phyloP scores from a whole-genome alignment of 2,797 vertebrate species.

The Jordanella pulchra region DNA sequence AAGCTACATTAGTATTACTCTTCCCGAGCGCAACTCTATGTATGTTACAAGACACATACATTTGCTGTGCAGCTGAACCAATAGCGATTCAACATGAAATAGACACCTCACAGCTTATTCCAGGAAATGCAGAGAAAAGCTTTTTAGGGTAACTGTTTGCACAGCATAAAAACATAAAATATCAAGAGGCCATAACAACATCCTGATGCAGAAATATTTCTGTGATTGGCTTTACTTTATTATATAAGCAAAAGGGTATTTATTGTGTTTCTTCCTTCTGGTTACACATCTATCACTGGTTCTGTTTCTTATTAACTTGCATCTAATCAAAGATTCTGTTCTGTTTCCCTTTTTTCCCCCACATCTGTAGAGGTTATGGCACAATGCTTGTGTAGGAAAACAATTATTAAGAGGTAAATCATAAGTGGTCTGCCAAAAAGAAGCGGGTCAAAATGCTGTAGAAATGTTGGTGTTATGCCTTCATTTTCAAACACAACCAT shows the following conservation, averaged over 20 bases:
- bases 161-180: constrained; percentile 1
- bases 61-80: constrained; percentile 5
- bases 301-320: constrained; percentile 13
- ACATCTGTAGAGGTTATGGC: not conserved
- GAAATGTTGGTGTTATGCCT: not conserved
- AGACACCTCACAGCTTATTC: not conserved
- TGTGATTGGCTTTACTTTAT: not conserved
- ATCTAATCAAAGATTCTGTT: constrained; percentile 6
- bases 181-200: not conserved
- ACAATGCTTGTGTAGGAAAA: constrained; percentile 1
- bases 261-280: constrained; percentile 6
- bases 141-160: not conserved
- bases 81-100: not conserved
- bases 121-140: not conserved
- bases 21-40: constrained; percentile 13
- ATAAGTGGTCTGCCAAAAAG: constrained; percentile 3
- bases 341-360: constrained; percentile 2
- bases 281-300: constrained; percentile 6
- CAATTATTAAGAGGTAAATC: constrained; percentile 1
- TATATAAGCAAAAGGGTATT: not conserved
- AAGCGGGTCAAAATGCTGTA: constrained; percentile 7
- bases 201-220: not conserved
- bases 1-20: constrained; percentile 39
- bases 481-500: not conserved
- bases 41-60: not conserved